phyloP scores from a whole-genome alignment of 1,140 invertebrate genomes.

The Drosophila setifemur region DNA sequence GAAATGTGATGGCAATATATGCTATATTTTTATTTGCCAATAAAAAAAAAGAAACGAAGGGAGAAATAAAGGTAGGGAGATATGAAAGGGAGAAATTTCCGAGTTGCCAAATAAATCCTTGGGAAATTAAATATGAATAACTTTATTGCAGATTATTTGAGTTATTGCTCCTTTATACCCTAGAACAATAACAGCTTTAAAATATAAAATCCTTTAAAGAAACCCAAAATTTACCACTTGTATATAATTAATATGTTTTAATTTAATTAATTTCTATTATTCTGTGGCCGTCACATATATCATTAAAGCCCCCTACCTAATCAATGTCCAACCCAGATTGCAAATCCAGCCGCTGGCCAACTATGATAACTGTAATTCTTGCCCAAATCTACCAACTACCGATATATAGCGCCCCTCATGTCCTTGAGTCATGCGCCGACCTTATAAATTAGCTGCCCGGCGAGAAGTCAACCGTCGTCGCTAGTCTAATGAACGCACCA shows the following conservation, averaged over 20 bases:
- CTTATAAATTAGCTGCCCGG: slow-evolving; percentile 63
- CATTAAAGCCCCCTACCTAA: slow-evolving; percentile 4
- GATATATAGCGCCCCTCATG: not conserved
- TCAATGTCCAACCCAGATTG: slow-evolving; percentile 23
- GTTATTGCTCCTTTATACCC: too few species aligned
- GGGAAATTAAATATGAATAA: slow-evolving; percentile 21
- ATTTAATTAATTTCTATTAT: too few species aligned
- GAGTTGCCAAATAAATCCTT: slow-evolving; percentile 2
- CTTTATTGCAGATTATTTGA: not conserved
- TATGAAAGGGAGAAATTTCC: not conserved
- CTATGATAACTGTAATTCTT: slow-evolving; percentile 43
- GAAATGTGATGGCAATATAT: slow-evolving; percentile 12
- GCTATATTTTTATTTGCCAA: slow-evolving; percentile 12
- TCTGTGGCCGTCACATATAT: too few species aligned
- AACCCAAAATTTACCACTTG: too few species aligned
- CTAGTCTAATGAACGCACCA: slow-evolving; percentile 55
- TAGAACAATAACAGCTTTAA: too few species aligned
- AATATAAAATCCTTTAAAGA: too few species aligned
- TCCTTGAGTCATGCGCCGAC: slow-evolving; percentile 43
- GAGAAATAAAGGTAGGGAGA: too few species aligned
- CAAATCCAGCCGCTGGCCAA: slow-evolving; percentile 25
- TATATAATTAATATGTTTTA: too few species aligned
- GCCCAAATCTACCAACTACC: not conserved
- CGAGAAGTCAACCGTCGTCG: slow-evolving; percentile 38
- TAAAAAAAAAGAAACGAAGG: slow-evolving; percentile 10